Base-by-base conservation (phyloP, 2,113 vertebrate genomes). In the Equus quagga region DNA sequence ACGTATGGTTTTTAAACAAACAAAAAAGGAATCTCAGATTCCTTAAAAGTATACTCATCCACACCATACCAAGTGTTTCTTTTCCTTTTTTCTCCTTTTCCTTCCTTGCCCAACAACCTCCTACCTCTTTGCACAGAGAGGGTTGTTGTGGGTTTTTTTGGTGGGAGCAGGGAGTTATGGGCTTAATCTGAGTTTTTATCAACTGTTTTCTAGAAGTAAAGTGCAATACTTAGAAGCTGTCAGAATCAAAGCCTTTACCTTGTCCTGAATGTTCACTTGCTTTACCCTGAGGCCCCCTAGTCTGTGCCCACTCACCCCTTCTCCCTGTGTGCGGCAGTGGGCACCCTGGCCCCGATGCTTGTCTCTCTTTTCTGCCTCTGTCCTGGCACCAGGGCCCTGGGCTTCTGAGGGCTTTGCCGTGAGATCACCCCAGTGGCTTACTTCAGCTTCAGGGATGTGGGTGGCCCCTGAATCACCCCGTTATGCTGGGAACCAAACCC, bases 141-240 rank as follows among this genome's bases (percentile, higher is more conserved):
- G 79, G 78, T 84, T 98, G 88, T 80, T 97, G 97, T 94, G 3
- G 9, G 23, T 6, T n/a, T 46, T 88, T 60, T 56, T 31, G 36
- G 6, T 12, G 10, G 8, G 41, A 64, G 8, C 62, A 67, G 24
- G 54, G 81, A 70, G 56, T 94, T 94, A 54, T 98, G 94, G 92
- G 36, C 97, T 98, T 97, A 51, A 54, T 97, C 94, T 98, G 73
- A 86, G 36, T 98, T 97, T 95, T 96, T 97, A 95, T 64, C 87
- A 97, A 97, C 64, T 96, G 94, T 95, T 98, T 98, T 76, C 96
- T 98, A 96, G 89, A 97, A 97, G 92, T 98, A 94, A 97, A 95
- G 97, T 95, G 94, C 97, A 98, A 83, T 96, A 97, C 96, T 98
- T 97, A 98, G 97, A 97, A 96, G 96, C 64, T 67, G 51, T 62